These are phyloP conservation scores for Erithacus rubecula DNA, from an alignment of 2,797 vertebrate species.

Conservation along the genomic window DNA sequence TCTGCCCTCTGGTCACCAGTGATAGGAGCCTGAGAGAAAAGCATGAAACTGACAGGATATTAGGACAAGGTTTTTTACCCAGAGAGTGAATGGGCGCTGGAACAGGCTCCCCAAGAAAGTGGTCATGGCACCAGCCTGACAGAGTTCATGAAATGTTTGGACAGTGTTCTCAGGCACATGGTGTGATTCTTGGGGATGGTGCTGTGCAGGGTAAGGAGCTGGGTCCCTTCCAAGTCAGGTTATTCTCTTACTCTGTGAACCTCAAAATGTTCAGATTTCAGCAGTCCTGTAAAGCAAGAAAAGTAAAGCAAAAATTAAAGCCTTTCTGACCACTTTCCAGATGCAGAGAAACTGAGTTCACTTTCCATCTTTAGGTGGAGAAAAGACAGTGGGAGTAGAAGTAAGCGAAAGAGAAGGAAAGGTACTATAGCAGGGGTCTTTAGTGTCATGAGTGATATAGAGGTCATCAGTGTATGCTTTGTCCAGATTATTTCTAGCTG, in stretches of 20 bases:
- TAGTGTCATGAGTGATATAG: background rate
- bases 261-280: background rate
- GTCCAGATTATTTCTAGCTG: background rate
- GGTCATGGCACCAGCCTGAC: background rate
- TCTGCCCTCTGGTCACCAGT: background rate
- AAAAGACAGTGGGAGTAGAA: background rate
- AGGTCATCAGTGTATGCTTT: background rate
- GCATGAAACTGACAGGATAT: background rate
- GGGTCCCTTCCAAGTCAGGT: background rate
- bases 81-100: background rate
- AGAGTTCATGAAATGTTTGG: background rate
- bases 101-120: background rate
- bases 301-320: background rate
- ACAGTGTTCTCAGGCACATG: background rate
- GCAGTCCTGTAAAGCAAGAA: background rate
- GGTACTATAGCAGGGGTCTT: background rate
- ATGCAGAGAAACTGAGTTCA: background rate
- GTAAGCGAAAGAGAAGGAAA: background rate
- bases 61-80: background rate
- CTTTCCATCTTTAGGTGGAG: background rate
- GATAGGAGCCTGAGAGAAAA: background rate
- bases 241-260: background rate
- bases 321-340: background rate
- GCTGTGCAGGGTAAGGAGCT: background rate
- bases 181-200: background rate